Evolutionary conservation across 2,888 invertebrate species (phyloP), one percentile per base, ranked within the genome.

Genomic region (Ormyrus rosae): DNA sequence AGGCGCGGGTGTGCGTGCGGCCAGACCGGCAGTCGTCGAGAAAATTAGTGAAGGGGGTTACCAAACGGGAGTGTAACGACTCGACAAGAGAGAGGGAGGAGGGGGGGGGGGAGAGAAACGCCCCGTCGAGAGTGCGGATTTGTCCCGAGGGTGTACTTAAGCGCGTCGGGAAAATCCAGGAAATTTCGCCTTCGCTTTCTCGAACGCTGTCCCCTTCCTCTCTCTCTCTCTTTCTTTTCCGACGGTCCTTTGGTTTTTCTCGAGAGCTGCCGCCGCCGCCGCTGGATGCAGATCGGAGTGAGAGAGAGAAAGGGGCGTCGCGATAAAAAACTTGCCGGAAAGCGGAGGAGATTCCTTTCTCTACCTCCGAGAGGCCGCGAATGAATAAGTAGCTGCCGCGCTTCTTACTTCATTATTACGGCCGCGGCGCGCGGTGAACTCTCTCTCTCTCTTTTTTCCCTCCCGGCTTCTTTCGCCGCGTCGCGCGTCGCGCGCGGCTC

Each of bases 111-210:
- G 80, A 82, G 85, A 85, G 85, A 86, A 85, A 84, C 84, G 80
- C 82, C 34, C 81, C 83, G 85, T 64, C 83, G 34, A 86, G 86
- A 88, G 87, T 86, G 87, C 89, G 85, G 86, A 89, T 89, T 89
- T 86, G 85, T 88, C 89, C 89, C 87, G 83, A 79, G 89, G 89
- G 88, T 85, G 84, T 87, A 87, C 87, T 89, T 87, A 85, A 78
- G 80, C 78, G 82, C 34, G 34, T 34, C 82, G 84, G 84, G 84
- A 85, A 85, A 86, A 85, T 84, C 81, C 83, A 81, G 85, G 83
- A 86, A 87, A 86, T 87, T 86, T 86, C 74, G 72, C 85, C 63
- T 65, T 82, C 78, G 82, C 82, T 69, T 75, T 78, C 81, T 48
- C 56, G 63, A 70, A 64, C 63, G 60, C 61, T 55, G 9, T 10